Conservation (phyloP, 2,113 vertebrate species). For the Strix aluco region DNA sequence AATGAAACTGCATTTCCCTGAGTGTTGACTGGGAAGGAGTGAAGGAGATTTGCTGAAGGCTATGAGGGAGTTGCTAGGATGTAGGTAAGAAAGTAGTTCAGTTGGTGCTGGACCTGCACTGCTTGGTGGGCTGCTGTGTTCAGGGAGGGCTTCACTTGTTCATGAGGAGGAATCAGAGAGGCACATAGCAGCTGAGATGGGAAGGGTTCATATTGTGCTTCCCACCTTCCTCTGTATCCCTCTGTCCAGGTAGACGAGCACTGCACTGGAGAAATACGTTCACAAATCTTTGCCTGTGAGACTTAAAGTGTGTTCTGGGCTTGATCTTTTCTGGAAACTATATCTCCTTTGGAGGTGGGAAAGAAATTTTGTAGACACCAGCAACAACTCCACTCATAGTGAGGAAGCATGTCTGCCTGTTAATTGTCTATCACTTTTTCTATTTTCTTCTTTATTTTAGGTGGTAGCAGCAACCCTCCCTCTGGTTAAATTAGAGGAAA, state of each 20-base stretch:
- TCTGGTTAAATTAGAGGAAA: background rate
- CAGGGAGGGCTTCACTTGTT: rapidly evolving
- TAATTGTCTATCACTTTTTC: background rate
- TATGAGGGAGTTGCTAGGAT: background rate
- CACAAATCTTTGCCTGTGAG: background rate
- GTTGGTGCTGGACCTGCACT: background rate
- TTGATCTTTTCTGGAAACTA: background rate
- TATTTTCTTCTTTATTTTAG: background rate
- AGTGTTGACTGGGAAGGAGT: background rate
- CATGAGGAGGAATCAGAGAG: background rate
- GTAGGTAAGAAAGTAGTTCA: background rate
- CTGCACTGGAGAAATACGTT: background rate
- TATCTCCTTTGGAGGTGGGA: background rate
- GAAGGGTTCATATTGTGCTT: background rate
- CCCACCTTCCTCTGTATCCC: background rate
- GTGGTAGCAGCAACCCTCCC: background rate
- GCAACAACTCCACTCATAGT: background rate
- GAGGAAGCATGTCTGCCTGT: background rate
- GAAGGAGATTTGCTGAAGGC: background rate
- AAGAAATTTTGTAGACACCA: background rate
- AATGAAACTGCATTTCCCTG: background rate
- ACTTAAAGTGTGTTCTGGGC: background rate
- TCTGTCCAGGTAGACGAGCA: background rate
- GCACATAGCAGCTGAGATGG: background rate
- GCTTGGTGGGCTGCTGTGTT: background rate